These are phyloP conservation scores for Ptilonorhynchus violaceus DNA, from an alignment of 2,113 vertebrate genomes.

Conservation along the genomic window DNA sequence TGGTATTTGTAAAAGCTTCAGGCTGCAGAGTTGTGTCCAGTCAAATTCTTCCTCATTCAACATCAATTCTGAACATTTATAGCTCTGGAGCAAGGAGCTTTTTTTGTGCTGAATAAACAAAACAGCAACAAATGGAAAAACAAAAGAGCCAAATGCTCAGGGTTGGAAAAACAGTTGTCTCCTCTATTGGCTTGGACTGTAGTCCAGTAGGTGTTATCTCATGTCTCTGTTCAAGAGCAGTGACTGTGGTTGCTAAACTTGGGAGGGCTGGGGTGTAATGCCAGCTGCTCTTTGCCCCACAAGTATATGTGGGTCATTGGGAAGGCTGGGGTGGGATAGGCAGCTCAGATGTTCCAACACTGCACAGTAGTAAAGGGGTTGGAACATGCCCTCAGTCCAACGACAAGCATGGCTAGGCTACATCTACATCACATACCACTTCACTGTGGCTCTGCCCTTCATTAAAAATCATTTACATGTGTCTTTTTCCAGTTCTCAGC, in stretches of 20 bases:
- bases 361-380: background rate
- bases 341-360: background rate
- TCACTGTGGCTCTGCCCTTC: background rate
- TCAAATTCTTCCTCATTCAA: background rate
- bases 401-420: background rate
- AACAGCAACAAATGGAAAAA: background rate
- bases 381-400: background rate
- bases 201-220: background rate
- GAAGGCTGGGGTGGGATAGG: background rate
- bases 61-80: background rate
- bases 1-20: background rate
- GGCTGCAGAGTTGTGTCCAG: background rate
- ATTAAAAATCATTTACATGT: background rate
- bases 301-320: accelerated
- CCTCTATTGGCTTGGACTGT: background rate
- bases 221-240: background rate
- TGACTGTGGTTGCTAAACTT: accelerated
- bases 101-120: background rate
- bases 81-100: background rate
- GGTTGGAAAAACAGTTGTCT: background rate
- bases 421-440: background rate
- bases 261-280: background rate
- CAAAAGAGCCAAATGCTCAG: background rate
- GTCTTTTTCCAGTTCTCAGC: background rate
- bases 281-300: background rate